A percentile compares a stretch with the other conserved stretches of the same genome.
phyloP scores from a whole-genome alignment of 2,888 invertebrate genomes.

The Deilephila elpenor region DNA sequence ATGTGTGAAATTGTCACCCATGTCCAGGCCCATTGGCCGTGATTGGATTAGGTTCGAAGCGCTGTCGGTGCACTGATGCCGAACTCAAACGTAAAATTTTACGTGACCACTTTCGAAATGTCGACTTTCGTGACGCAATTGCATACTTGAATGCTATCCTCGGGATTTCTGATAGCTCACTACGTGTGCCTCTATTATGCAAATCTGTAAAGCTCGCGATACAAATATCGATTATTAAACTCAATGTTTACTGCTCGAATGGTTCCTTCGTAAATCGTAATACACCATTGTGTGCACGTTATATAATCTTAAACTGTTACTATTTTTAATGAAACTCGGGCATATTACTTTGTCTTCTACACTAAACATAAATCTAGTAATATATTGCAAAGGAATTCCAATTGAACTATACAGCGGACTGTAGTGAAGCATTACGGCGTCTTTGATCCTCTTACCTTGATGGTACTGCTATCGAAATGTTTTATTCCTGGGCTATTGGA shows the following conservation, averaged over 20 bases:
- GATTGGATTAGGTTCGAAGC: constrained; percentile 81
- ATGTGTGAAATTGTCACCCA: constrained; percentile 75
- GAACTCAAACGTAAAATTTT: constrained; percentile 82
- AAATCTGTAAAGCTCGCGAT: constrained; percentile 65
- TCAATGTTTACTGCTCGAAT: background rate
- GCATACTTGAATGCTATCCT: constrained; percentile 65
- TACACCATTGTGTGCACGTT: background rate
- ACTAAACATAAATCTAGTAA: constrained; percentile 26
- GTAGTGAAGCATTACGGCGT: constrained; percentile 51
- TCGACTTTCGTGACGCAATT: constrained; percentile 73
- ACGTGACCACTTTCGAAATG: constrained; percentile 82
- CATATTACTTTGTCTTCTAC: constrained; percentile 24
- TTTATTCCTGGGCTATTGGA: constrained; percentile 44
- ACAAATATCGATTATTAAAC: constrained; percentile 44
- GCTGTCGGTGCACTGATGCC: constrained; percentile 72
- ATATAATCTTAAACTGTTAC: too few relatives aligned
- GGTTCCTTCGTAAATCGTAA: background rate
- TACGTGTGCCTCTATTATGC: constrained; percentile 69
- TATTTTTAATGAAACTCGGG: background rate
- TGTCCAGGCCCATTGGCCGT: constrained; percentile 75
- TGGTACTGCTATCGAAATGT: constrained; percentile 61
- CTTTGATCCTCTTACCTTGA: constrained; percentile 75
- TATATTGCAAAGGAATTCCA: constrained; percentile 29
- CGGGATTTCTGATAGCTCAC: constrained; percentile 64
- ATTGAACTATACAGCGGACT: constrained; percentile 14